Evolutionary conservation across 2,888 invertebrate genomes (phyloP).

Genomic region (Molanna angustata): DNA sequence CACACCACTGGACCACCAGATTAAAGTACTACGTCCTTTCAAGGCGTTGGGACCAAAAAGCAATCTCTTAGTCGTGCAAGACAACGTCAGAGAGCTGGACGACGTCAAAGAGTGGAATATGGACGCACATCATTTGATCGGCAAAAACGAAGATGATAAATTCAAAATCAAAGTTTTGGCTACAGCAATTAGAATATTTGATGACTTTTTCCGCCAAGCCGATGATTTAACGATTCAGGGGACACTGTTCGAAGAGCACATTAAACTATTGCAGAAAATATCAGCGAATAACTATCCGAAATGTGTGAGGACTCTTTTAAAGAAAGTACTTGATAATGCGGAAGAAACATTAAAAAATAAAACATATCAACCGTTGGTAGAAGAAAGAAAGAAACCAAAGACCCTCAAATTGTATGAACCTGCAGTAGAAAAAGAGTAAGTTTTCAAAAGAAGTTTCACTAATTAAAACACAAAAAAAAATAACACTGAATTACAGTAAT

Average conservation of each 20-base stretch:
- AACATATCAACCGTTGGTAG: conserved; percentile 55
- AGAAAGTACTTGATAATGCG: conserved; percentile 48
- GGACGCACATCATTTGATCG: conserved; percentile 57
- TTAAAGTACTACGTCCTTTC: conserved; percentile 69
- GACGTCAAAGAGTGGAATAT: conserved; percentile 43
- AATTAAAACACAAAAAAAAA: too few relatives aligned
- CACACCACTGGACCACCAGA: conserved; percentile 56
- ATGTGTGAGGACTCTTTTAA: conserved; percentile 49
- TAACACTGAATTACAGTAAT: too few relatives aligned
- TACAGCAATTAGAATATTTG: conserved; percentile 55
- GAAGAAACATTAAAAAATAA: conserved; percentile 52
- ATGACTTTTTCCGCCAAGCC: conserved; percentile 57
- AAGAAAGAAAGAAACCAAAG: conserved; percentile 72
- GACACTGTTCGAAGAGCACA: conserved; percentile 55
- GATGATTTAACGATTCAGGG: conserved; percentile 46
- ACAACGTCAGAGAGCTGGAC: conserved; percentile 38
- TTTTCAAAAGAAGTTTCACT: too few relatives aligned
- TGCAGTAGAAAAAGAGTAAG: conserved; percentile 79
- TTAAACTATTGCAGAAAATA: conserved; percentile 55
- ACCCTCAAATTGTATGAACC: conserved; percentile 83
- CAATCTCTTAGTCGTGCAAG: conserved; percentile 59
- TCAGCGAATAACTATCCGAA: conserved; percentile 62
- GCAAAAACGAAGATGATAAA: conserved; percentile 53
- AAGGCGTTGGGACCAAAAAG: conserved; percentile 52
- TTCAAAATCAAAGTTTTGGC: conserved; percentile 64